Evolutionary conservation across 2,888 invertebrate species (phyloP).

Genomic region (Aleiodes leptofemur): DNA sequence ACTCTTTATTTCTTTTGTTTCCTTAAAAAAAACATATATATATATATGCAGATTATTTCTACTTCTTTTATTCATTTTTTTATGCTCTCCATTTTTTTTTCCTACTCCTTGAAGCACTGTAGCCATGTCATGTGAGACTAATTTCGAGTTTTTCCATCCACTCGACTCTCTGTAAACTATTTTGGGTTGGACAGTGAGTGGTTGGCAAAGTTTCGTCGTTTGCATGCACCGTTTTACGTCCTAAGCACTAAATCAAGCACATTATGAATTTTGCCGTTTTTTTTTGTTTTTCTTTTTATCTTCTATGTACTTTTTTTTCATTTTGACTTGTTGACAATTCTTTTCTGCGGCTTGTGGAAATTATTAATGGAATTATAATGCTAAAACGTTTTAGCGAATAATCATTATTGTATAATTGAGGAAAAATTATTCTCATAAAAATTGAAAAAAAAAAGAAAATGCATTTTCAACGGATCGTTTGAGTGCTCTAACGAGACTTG

Average conservation of each 20-base stretch:
- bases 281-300: not conserved
- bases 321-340: conserved; percentile 23
- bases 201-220: conserved; percentile 63
- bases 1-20: not conserved
- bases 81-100: not conserved
- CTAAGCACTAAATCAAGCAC: conserved; percentile 64
- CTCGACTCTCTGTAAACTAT: conserved; percentile 63
- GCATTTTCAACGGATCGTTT: conserved; percentile 30
- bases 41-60: conserved; percentile 12
- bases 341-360: not conserved
- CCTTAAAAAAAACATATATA: not conserved
- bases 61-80: not conserved
- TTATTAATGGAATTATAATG: conserved; percentile 14
- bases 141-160: conserved; percentile 20
- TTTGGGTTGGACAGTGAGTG: conserved; percentile 62
- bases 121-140: conserved; percentile 13
- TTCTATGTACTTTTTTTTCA: not conserved
- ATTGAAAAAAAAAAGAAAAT: conserved; percentile 14
- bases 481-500: conserved; percentile 18
- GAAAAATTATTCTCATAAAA: conserved; percentile 12
- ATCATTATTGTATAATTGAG: conserved; percentile 5
- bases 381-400: conserved; percentile 17
- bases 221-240: conserved; percentile 63
- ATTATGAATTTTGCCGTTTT: not conserved
- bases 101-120: not conserved